Evolutionary conservation across 2,888 invertebrate genomes (phyloP).

Genomic region (Metacarcinus magister): DNA sequence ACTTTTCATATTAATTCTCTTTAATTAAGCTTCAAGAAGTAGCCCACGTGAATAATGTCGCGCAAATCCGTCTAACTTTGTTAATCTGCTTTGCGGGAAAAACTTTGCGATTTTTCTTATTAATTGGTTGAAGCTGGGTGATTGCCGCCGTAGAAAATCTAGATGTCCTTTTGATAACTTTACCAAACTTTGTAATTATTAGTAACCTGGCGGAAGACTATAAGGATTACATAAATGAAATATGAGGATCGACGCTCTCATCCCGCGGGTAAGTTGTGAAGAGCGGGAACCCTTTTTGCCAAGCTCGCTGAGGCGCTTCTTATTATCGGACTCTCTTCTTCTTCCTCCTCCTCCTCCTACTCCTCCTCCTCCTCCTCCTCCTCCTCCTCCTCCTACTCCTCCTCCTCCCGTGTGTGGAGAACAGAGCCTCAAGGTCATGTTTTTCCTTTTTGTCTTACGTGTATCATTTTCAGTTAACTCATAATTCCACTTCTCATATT

Average conservation of each 20-base stretch:
- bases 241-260: slow-evolving; percentile 73
- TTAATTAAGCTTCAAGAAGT: slow-evolving; percentile 82
- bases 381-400: neutral
- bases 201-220: slow-evolving; percentile 76
- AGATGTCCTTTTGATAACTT: slow-evolving; percentile 79
- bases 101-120: slow-evolving; percentile 82
- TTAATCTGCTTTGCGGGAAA: slow-evolving; percentile 82
- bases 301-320: neutral
- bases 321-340: neutral
- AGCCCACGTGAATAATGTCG: slow-evolving; percentile 82
- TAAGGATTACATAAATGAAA: slow-evolving; percentile 76
- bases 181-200: slow-evolving; percentile 78
- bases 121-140: slow-evolving; percentile 73
- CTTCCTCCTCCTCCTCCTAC: neutral
- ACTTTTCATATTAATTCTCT: slow-evolving; percentile 82
- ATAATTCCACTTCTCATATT: neutral
- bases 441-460: neutral
- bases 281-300: slow-evolving; percentile 43
- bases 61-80: slow-evolving; percentile 82
- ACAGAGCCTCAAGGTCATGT: neutral
- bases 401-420: too few species aligned
- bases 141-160: slow-evolving; percentile 71
- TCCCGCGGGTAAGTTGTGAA: slow-evolving; percentile 52
- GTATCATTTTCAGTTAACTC: neutral
- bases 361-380: neutral